These are phyloP conservation scores for Eurytoma adleriae DNA, from an alignment of 2,888 invertebrate genomes.

Conservation along the genomic window DNA sequence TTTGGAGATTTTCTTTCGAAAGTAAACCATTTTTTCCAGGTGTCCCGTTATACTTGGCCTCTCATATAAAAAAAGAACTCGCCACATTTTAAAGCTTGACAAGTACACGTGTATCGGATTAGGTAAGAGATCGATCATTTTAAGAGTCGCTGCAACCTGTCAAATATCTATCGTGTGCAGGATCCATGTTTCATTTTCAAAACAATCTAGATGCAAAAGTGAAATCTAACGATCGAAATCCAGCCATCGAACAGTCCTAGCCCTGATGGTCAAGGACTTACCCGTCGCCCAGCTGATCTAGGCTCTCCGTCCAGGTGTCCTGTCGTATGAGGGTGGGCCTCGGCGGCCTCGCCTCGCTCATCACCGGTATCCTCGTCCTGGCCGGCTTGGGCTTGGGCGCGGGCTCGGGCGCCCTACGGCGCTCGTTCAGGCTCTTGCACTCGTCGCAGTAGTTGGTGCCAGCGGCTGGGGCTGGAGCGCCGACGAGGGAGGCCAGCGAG, in stretches of 20 bases:
- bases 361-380: slow-evolving; percentile 48
- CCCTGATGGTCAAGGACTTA: no score
- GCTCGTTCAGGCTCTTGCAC: slow-evolving; percentile 67
- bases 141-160: no score
- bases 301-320: slow-evolving; percentile 56
- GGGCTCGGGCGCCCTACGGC: not conserved
- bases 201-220: not conserved
- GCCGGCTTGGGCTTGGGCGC: not conserved
- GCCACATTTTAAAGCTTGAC: no score
- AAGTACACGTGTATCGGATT: no score
- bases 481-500: slow-evolving; percentile 76
- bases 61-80: no score
- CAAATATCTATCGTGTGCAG: no score
- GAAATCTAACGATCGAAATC: not conserved
- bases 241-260: not conserved
- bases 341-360: slow-evolving; percentile 25
- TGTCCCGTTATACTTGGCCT: no score
- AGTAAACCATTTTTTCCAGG: no score
- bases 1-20: no score
- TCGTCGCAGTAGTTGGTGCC: slow-evolving; percentile 80
- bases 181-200: not conserved
- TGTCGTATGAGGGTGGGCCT: slow-evolving; percentile 48
- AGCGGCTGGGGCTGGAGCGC: slow-evolving; percentile 68
- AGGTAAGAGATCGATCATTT: no score
- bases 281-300: slow-evolving; percentile 51